A percentile compares a stretch with the other conserved stretches of the same genome.
phyloP scores from a whole-genome alignment of 2,113 vertebrate species.

The Perccottus glenii region DNA sequence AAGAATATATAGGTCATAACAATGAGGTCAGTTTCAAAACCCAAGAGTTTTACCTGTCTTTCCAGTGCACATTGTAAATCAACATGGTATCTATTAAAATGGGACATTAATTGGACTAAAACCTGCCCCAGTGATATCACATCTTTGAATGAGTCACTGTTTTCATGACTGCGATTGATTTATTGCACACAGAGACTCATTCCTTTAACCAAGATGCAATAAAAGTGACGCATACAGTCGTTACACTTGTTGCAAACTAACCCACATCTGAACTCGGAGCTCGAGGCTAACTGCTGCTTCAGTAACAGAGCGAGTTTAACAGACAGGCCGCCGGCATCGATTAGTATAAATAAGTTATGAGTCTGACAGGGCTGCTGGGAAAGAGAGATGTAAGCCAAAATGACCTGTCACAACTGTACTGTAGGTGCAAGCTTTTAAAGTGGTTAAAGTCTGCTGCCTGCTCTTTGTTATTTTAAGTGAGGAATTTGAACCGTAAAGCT shows the following conservation, averaged over 20 bases:
- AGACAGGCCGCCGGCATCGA: conserved; percentile 40
- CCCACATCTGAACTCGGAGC: background rate
- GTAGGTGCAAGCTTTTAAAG: conserved; percentile 1
- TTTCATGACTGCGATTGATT: background rate
- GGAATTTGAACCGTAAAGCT: background rate
- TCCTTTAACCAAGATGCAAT: no score
- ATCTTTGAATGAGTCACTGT: background rate
- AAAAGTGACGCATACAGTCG: background rate
- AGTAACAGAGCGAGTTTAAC: background rate
- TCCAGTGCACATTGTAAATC: no score
- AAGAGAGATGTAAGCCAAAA: conserved; percentile 29
- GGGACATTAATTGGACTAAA: background rate
- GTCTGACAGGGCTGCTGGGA: conserved; percentile 32
- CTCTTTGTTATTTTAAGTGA: background rate
- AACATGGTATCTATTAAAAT: no score
- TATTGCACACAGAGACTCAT: background rate
- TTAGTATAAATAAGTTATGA: conserved; percentile 56
- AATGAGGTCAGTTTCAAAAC: conserved; percentile 41
- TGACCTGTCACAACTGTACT: conserved; percentile 6
- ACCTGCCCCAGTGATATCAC: background rate
- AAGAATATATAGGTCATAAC: background rate
- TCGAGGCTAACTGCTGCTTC: conserved; percentile 7
- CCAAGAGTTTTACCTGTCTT: background rate
- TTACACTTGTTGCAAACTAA: background rate
- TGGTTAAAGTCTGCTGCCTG: background rate